These are phyloP conservation scores for Netta rufina DNA, from an alignment of 2,797 vertebrate species.

Conservation along the genomic window DNA sequence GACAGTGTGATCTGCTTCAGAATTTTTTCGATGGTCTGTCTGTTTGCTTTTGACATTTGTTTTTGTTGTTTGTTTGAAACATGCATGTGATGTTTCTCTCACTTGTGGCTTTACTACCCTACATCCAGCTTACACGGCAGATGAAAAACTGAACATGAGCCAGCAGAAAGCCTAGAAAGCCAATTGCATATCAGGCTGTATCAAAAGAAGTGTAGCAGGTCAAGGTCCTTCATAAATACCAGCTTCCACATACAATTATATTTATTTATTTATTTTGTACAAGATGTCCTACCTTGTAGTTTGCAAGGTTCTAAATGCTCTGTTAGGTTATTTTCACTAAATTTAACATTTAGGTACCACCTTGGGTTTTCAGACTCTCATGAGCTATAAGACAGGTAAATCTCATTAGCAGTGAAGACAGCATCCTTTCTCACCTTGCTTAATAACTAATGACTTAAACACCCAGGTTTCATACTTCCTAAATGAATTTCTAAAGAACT, in stretches of 20 bases:
- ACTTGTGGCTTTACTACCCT: not conserved
- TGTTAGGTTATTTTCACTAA: not conserved
- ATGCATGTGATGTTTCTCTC: not conserved
- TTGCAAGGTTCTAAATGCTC: not conserved
- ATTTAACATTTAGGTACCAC: not conserved
- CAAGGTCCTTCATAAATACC: not conserved
- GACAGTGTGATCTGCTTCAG: not conserved
- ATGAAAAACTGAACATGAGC: not conserved
- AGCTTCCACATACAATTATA: accelerated
- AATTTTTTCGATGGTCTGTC: not conserved
- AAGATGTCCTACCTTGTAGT: not conserved
- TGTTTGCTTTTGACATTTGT: not conserved
- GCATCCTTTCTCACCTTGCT: not conserved
- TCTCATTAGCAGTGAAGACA: not conserved
- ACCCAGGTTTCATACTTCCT: not conserved
- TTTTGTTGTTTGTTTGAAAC: not conserved
- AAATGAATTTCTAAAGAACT: not conserved
- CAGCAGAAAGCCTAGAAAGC: not conserved
- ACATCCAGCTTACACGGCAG: too few relatives aligned
- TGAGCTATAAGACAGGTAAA: not conserved
- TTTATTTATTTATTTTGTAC: too few relatives aligned
- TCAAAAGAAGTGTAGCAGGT: too few relatives aligned
- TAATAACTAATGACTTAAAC: not conserved
- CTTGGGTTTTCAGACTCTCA: not conserved
- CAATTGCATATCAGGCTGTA: too few relatives aligned